Base-by-base conservation (phyloP, 2,797 vertebrate genomes). In the Phylloscopus collybita region DNA sequence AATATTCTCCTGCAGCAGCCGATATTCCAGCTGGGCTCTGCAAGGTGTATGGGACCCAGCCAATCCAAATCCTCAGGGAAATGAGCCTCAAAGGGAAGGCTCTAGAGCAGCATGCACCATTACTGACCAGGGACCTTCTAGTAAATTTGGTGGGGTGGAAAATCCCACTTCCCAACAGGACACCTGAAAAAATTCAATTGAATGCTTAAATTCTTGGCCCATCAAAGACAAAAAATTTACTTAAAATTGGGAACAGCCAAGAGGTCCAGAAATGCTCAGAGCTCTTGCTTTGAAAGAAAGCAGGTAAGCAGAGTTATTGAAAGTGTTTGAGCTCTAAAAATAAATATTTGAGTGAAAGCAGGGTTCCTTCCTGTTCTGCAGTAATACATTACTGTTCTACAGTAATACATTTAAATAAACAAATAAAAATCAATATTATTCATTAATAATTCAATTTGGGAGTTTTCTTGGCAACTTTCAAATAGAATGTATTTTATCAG, bases 1-100 rank as follows among this genome's bases (percentile, higher is more conserved):
- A 25, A 0, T 9, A 17, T 5, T 73, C 13, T 54, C 56, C 56
- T 2, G 1, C 22, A 57, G 10, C 32, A 56, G 6, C 2, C 0
- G 0, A 19, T 80, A 53, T 40, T 89, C 44, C 61, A 70, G 44
- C 1, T 1, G 0, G 32, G 22, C 9, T 76, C 60, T 34, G 42
- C 22, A 38, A 47, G 38, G 12, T 10, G 12, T 29, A 34, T 36
- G 11, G 40, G 73, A 69, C 5, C 9, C 26, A 49, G 11, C 5
- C 20, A 20, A 6, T 13, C 30, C 45, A 90, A 30, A 53, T 57
- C 19, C 27, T 38, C 49, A 49, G 38, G 30, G 21, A 78, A 18
- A 4, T 61, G 42, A 76, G 25, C 22, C 56, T 57, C 47, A 69
- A 51, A 57, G 16, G 47, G 29, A 40, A 81, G 16, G 8, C 10